Base-by-base conservation (phyloP, 2,113 vertebrate genomes). In the Aspidoscelis tigris region DNA sequence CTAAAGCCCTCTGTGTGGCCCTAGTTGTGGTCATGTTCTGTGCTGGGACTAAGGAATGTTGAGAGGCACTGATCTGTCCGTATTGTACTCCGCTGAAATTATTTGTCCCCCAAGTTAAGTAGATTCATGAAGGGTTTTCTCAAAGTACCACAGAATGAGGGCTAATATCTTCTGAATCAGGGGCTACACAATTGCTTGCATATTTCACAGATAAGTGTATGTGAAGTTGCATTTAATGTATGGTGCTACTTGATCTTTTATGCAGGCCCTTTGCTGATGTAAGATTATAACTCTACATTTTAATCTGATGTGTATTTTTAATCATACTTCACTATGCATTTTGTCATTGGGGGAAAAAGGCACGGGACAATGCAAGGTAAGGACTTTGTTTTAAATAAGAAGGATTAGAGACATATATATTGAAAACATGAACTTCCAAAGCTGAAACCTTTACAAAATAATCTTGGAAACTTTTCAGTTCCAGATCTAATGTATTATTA, bases 341-440 rank as follows among this genome's bases (percentile, higher is more conserved):
- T 33, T 33, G 33, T 33, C 33, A 0, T 0, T 73, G 33, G 39
- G 24, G 44, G 61, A 43, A 75, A n/a, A 4, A 75, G 72, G 41
- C 20, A 61, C 69, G 69, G 73, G 78, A 4, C 82, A 1, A 74
- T 9, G 61, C 80, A 61, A 65, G 73, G 47, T 78, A 77, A 55
- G 72, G 61, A 33, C 43, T n/a, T 55, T 18, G 33, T 44, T 1
- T 18, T 66, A 1, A 11, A 0, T 21, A n/a, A 53, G 68, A 78
- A 80, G 5, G 69, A n/a, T 33, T 33, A 33, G 33, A 33, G 11
- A 55, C 82, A 18, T 44, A 43, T 58, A 58, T 76, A 41, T 53
- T 79, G 73, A 79, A 14, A 66, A 55, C 84, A 18, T 86, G 71
- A 90, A 82, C 75, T 73, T 70, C 50, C 55, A 55, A 61, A 84